These are phyloP conservation scores for Lomographa bimaculata DNA, from an alignment of 2,888 invertebrate species.

Conservation along the genomic window DNA sequence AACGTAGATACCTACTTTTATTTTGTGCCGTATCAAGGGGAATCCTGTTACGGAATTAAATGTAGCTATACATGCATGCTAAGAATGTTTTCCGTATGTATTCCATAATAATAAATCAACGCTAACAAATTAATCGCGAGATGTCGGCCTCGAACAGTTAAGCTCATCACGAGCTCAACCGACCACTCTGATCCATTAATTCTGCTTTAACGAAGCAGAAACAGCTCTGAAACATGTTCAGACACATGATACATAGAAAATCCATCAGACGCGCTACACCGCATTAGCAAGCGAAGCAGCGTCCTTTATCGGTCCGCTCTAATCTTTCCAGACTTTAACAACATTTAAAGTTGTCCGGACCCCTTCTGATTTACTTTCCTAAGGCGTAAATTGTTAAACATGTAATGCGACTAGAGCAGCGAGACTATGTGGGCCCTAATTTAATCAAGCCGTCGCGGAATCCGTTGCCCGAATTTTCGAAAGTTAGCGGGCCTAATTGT, in stretches of 20 bases:
- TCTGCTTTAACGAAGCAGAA: constrained; percentile 25
- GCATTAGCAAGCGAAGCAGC: constrained; percentile 23
- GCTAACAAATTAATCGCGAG: constrained; percentile 16
- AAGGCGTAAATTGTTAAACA: constrained; percentile 34
- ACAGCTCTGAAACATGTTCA: constrained; percentile 23
- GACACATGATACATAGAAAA: constrained; percentile 30
- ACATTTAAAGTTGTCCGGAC: constrained; percentile 43
- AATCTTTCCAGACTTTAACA: constrained; percentile 30
- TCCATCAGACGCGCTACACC: constrained; percentile 25
- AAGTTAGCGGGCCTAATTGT: constrained; percentile 35
- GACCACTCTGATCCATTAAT: constrained; percentile 24
- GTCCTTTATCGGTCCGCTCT: constrained; percentile 24
- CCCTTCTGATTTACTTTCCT: constrained; percentile 37
- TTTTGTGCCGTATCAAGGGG: constrained; percentile 24
- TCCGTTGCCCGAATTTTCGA: constrained; percentile 28
- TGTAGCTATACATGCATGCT: constrained; percentile 14
- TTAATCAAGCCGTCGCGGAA: constrained; percentile 30
- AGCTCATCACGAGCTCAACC: constrained; percentile 17
- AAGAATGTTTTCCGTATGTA: constrained; percentile 11
- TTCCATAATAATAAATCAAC: constrained; percentile 16
- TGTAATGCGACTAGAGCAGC: constrained; percentile 27
- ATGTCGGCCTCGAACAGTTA: constrained; percentile 11
- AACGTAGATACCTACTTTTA: constrained; percentile 19
- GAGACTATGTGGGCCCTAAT: constrained; percentile 30
- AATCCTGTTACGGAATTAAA: no score